Evolutionary conservation across 2,888 invertebrate species (phyloP).

Genomic region (Elegia similella): DNA sequence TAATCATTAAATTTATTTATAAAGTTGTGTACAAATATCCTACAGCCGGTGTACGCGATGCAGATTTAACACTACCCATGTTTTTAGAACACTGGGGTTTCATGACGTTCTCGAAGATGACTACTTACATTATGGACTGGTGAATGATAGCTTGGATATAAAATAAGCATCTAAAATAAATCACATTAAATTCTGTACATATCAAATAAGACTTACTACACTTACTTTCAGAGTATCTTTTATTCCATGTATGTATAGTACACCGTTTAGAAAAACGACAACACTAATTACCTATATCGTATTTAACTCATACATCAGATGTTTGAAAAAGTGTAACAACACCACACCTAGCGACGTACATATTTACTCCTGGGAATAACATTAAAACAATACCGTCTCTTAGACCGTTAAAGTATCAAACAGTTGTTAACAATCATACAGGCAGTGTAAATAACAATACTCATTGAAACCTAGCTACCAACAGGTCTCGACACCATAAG

Average conservation of each 20-base stretch:
- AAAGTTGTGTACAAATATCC: slow-evolving; percentile 74
- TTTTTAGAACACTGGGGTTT: slow-evolving; percentile 36
- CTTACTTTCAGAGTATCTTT: background rate
- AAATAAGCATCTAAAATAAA: slow-evolving; percentile 17
- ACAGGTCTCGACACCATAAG: slow-evolving; percentile 39
- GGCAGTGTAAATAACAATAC: slow-evolving; percentile 45
- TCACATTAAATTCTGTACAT: slow-evolving; percentile 26
- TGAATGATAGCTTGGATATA: slow-evolving; percentile 6
- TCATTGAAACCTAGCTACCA: slow-evolving; percentile 32
- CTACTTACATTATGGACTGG: background rate
- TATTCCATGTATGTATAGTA: background rate
- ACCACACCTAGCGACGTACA: background rate
- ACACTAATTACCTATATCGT: background rate
- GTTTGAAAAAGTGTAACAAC: background rate
- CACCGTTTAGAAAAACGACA: background rate
- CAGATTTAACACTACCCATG: slow-evolving; percentile 40
- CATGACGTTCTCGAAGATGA: background rate
- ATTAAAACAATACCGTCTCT: slow-evolving; percentile 50
- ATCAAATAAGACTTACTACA: slow-evolving; percentile 5
- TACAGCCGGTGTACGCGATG: slow-evolving; percentile 63
- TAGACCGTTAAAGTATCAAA: slow-evolving; percentile 43
- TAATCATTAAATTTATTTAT: slow-evolving; percentile 59
- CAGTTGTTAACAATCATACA: slow-evolving; percentile 38
- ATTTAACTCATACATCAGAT: background rate
- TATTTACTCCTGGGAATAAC: slow-evolving; percentile 6